These are phyloP conservation scores for Chroicocephalus ridibundus DNA, from an alignment of 2,113 vertebrate genomes.

Conservation along the genomic window DNA sequence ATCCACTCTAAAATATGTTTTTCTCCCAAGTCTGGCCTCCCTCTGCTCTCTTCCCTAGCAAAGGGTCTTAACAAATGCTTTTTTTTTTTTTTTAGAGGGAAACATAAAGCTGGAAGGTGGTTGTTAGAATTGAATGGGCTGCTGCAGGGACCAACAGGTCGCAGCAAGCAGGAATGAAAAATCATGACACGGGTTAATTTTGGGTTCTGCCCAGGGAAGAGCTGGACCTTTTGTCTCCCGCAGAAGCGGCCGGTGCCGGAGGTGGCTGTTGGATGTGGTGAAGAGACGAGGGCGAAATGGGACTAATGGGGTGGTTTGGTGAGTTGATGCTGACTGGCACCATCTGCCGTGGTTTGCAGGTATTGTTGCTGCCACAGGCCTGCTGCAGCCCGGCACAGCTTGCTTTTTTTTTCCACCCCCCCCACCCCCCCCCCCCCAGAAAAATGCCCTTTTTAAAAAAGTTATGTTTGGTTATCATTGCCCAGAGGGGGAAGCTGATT, in stretches of 20 bases:
- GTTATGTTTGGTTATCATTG: not conserved
- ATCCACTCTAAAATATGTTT: not conserved
- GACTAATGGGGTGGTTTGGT: not conserved
- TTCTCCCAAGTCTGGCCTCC: not conserved
- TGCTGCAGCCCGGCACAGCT: not conserved
- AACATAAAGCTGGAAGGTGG: not conserved
- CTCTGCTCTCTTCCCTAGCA: not conserved
- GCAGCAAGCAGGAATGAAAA: not conserved
- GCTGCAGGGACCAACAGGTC: not conserved
- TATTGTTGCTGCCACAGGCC: not conserved
- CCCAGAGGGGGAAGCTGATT: not conserved
- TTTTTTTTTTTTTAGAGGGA: not conserved
- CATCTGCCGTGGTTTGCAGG: not conserved
- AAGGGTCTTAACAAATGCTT: not conserved
- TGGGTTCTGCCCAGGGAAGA: not conserved
- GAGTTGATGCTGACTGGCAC: not conserved
- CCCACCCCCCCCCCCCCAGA: accelerated
- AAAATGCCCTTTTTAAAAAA: not conserved
- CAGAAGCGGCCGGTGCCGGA: accelerated
- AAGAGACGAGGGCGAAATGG: not conserved
- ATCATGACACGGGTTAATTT: accelerated
- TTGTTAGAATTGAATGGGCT: not conserved
- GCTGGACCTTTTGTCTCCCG: not conserved
- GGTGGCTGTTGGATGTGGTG: not conserved
- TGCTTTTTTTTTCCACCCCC: not conserved